Percentiles rank a stretch among this genome's conserved stretches.
phyloP scores from a whole-genome alignment of 2,888 invertebrate species.

The Scaeva pyrastri region DNA sequence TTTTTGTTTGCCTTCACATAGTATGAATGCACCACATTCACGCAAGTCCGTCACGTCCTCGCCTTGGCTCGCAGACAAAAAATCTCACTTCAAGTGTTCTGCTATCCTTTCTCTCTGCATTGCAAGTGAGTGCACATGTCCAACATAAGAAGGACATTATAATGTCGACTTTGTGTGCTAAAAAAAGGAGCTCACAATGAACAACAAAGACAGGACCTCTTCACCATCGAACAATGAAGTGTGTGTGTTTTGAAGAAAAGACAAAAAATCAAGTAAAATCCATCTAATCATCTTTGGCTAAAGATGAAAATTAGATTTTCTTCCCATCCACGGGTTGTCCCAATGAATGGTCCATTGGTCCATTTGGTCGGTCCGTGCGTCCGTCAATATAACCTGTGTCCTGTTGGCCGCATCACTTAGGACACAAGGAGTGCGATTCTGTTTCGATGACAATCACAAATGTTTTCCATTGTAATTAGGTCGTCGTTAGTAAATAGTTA shows the following conservation, averaged over 20 bases:
- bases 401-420: background rate
- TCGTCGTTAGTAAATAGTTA: slow-evolving; percentile 62
- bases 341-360: background rate
- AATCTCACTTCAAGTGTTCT: slow-evolving; percentile 43
- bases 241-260: slow-evolving; percentile 28
- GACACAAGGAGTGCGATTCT: slow-evolving; percentile 20
- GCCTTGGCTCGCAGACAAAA: background rate
- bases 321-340: slow-evolving; percentile 71
- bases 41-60: slow-evolving; percentile 35
- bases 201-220: slow-evolving; percentile 51
- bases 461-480: slow-evolving; percentile 69
- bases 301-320: slow-evolving; percentile 60
- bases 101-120: background rate
- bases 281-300: slow-evolving; percentile 63
- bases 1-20: slow-evolving; percentile 33
- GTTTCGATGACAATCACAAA: slow-evolving; percentile 46
- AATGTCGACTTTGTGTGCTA: slow-evolving; percentile 55
- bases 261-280: slow-evolving; percentile 14
- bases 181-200: slow-evolving; percentile 44
- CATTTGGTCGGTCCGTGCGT: too few species aligned
- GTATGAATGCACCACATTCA: slow-evolving; percentile 17
- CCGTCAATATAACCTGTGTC: background rate
- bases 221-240: slow-evolving; percentile 51
- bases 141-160: slow-evolving; percentile 63
- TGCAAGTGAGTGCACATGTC: slow-evolving; percentile 29